Evolutionary conservation across 2,113 vertebrate genomes (phyloP), one percentile per base, ranked within the genome.

Genomic region (Polypterus senegalus): DNA sequence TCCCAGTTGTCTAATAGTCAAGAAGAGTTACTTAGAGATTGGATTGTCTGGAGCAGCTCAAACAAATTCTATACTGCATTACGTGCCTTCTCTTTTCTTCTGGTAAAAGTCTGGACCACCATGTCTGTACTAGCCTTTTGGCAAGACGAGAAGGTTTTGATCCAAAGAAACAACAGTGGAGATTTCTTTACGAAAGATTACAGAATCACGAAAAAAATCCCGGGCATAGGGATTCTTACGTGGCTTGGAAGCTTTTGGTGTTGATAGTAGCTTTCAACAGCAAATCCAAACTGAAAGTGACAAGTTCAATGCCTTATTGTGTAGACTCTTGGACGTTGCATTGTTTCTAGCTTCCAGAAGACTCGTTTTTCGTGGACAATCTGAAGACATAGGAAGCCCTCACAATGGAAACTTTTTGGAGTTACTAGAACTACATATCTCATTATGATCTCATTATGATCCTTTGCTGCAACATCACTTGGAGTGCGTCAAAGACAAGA

Each of bases 331-430:
- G 53, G 52, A 60, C 56, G 54, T 64, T 45, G 64, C 61, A 57
- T 61, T 61, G 56, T 61, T 60, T 64, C 63, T 62, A 57, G 65
- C 58, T 3, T 71, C 57, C 57, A 60, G 61, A 66, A 64, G 64
- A 44, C 52, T 66, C 11, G 54, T 59, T 46, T 71, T 66, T 46
- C 66, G 70, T 47, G 62, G 60, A 9, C 59, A 55, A 51, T 66
- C 51, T n/a, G 6, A 4, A 7, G 48, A 66, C 46, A 61, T 69
- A 56, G 49, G 57, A 54, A 60, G 67, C 58, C 60, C 66, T 5
- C 61, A 63, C 7, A 66, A 68, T 70, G 63, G 49, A 0, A 54
- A 66, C 48, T 64, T 64, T 58, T 54, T 60, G 47, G 65, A 45
- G 49, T 52, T 61, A 49, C 52, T 65, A 27, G 52, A 67, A 59